Percentiles rank a stretch among this genome's conserved stretches.
Conservation (phyloP, 2,113 vertebrate genomes). For the Megalops atlanticus region DNA sequence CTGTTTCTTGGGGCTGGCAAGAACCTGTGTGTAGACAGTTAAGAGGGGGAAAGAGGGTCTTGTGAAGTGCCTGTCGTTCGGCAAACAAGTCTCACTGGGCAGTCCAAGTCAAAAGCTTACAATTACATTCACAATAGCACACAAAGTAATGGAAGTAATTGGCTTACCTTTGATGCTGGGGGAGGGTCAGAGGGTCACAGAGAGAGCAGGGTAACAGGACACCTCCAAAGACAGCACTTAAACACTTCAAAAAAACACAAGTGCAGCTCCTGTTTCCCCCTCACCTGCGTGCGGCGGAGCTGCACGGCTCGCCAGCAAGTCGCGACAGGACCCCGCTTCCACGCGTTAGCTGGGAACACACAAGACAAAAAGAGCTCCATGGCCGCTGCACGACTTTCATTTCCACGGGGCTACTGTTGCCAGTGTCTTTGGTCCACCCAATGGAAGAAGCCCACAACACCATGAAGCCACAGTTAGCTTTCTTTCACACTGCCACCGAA, state of each 20-base stretch:
- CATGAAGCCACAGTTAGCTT: background rate
- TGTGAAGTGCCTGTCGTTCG: slow-evolving; percentile 9
- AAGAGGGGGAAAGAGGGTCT: background rate
- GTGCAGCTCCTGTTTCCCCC: slow-evolving; percentile 57
- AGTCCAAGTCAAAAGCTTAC: slow-evolving; percentile 45
- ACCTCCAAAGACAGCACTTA: slow-evolving; percentile 68
- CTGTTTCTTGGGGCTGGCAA: background rate
- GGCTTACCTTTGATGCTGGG: slow-evolving; percentile 50
- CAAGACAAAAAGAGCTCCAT: background rate
- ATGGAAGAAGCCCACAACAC: background rate
- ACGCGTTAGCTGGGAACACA: background rate
- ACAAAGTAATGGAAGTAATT: slow-evolving; percentile 52
- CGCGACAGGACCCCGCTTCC: slow-evolving; percentile 45
- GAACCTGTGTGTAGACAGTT: slow-evolving; percentile 6
- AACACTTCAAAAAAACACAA: slow-evolving; percentile 53
- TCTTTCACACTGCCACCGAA: background rate
- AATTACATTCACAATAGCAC: slow-evolving; percentile 43
- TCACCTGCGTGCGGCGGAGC: slow-evolving; percentile 54
- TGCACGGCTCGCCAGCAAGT: slow-evolving; percentile 51
- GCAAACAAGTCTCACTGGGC: slow-evolving; percentile 37
- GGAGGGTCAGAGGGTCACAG: slow-evolving; percentile 46
- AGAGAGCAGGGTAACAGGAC: slow-evolving; percentile 60
- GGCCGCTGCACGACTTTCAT: background rate
- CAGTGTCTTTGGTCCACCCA: background rate
- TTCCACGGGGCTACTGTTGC: background rate